Conservation (phyloP, 1,140 invertebrate genomes). For the Drosophila pruinosa region DNA sequence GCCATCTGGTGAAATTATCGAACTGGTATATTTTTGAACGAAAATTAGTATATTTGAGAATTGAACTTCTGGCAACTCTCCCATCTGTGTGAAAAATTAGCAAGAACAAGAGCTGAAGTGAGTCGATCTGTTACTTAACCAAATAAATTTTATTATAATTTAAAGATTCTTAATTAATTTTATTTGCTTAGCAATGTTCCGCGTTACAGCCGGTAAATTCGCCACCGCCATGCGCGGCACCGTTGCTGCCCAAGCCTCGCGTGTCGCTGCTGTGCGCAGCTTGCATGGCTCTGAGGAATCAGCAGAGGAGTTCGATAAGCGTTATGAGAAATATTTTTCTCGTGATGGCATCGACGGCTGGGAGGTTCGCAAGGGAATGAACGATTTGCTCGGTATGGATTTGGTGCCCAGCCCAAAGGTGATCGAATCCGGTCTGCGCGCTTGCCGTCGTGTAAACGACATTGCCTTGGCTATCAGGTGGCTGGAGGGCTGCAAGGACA, state of each 20-base stretch:
- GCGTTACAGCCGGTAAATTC: slow-evolving; percentile 82
- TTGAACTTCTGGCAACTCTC: slow-evolving; percentile 8
- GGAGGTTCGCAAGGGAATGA: slow-evolving; percentile 96
- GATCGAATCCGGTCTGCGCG: slow-evolving; percentile 94
- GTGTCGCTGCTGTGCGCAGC: slow-evolving; percentile 69
- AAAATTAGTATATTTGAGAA: too few relatives aligned
- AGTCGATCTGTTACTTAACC: slow-evolving; percentile 74
- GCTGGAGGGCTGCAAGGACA: slow-evolving; percentile 95
- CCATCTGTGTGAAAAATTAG: slow-evolving; percentile 52
- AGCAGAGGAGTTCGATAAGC: slow-evolving; percentile 89
- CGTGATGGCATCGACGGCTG: slow-evolving; percentile 96
- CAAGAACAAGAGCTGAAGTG: slow-evolving; percentile 57
- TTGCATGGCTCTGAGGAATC: slow-evolving; percentile 82
- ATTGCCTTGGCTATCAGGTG: slow-evolving; percentile 95
- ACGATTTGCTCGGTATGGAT: slow-evolving; percentile 93
- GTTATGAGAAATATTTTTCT: slow-evolving; percentile 94
- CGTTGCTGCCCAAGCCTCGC: slow-evolving; percentile 54
- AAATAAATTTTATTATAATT: slow-evolving; percentile 64
- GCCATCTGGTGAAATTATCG: neutral
- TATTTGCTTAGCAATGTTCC: slow-evolving; percentile 82
- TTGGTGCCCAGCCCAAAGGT: slow-evolving; percentile 97
- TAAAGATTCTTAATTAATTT: slow-evolving; percentile 33
- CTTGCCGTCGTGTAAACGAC: slow-evolving; percentile 97
- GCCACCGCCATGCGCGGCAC: slow-evolving; percentile 74
- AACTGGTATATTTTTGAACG: too few relatives aligned